Percentiles rank a stretch among this genome's conserved stretches.
These are phyloP conservation scores for Chromoteleia sp. DNA, from an alignment of 2,888 invertebrate genomes.

Conservation along the genomic window DNA sequence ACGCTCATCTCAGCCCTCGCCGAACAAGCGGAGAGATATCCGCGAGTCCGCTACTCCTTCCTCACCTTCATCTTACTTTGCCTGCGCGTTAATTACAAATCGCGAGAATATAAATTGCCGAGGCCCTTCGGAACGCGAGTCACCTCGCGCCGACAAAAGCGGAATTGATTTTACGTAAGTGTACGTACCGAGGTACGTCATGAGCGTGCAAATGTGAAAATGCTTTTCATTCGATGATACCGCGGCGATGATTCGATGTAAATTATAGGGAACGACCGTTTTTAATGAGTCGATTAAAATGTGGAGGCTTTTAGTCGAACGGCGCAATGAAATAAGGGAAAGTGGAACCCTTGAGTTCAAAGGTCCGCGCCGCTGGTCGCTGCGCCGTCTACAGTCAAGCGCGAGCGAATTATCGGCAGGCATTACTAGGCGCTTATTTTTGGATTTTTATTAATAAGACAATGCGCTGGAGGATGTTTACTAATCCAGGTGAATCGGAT, in stretches of 20 bases:
- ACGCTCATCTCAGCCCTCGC: conserved; percentile 57
- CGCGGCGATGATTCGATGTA: conserved; percentile 60
- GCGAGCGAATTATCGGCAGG: background rate
- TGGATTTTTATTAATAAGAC: conserved; percentile 31
- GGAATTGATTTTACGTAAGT: conserved; percentile 65
- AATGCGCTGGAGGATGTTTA: conserved; percentile 35
- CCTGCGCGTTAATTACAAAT: conserved; percentile 82
- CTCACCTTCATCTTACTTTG: conserved; percentile 70
- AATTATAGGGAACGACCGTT: conserved; percentile 62
- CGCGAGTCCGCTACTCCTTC: conserved; percentile 78
- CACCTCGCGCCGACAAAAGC: conserved; percentile 66
- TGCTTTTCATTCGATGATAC: conserved; percentile 63
- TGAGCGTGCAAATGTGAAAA: conserved; percentile 67
- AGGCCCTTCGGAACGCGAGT: conserved; percentile 61
- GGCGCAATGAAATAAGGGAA: conserved; percentile 40
- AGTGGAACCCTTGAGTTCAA: conserved; percentile 18
- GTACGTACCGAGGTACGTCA: conserved; percentile 43
- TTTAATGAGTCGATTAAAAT: conserved; percentile 62
- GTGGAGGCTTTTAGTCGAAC: conserved; percentile 39
- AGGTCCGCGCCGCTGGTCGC: conserved; percentile 3
- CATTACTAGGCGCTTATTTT: no score
- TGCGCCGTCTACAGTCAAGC: conserved; percentile 15
- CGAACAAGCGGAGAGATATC: conserved; percentile 56
- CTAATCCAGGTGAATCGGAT: conserved; percentile 55
- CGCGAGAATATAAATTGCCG: conserved; percentile 82